Percentiles rank a stretch among this genome's conserved stretches.
Evolutionary conservation across 2,797 vertebrate genomes (phyloP).

Genomic region (Enteromius mattozi): DNA sequence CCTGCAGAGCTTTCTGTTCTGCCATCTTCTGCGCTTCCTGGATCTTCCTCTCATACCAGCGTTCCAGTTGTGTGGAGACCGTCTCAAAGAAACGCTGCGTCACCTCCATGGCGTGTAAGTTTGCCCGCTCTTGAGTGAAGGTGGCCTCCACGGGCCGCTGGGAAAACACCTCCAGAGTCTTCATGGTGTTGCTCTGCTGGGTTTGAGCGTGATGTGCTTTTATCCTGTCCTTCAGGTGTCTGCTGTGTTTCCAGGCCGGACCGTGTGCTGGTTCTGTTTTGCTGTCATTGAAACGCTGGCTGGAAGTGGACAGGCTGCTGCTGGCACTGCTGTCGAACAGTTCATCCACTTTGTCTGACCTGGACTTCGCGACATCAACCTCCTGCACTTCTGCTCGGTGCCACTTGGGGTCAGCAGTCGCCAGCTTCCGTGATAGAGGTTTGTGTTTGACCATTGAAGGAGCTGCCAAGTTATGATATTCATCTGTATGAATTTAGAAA

Average conservation of each 20-base stretch:
- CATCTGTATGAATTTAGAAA: constrained; percentile 53
- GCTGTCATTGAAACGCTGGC: constrained; percentile 70
- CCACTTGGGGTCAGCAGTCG: constrained; percentile 65
- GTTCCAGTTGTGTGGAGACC: constrained; percentile 88
- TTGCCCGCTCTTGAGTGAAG: constrained; percentile 70
- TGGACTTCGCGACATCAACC: constrained; percentile 34
- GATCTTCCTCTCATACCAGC: constrained; percentile 90
- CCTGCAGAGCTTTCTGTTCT: constrained; percentile 79
- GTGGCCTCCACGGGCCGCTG: constrained; percentile 64
- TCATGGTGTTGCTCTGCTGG: constrained; percentile 55
- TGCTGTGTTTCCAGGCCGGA: constrained; percentile 62
- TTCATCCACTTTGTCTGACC: constrained; percentile 60
- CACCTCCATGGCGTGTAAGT: constrained; percentile 84
- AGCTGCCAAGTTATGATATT: constrained; percentile 64
- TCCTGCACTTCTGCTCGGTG: constrained; percentile 69
- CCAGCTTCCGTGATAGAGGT: constrained; percentile 58
- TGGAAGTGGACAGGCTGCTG: constrained; percentile 66
- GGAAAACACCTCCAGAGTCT: constrained; percentile 67
- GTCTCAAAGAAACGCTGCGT: constrained; percentile 92
- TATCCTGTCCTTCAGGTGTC: constrained; percentile 56
- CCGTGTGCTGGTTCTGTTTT: constrained; percentile 65
- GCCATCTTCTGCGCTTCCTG: constrained; percentile 83
- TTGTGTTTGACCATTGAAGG: constrained; percentile 22
- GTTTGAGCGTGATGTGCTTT: constrained; percentile 34
- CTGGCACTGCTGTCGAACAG: constrained; percentile 67